Evolutionary conservation across 1,140 invertebrate species (phyloP), one percentile per base, ranked within the genome.

Genomic region (Aplysia californica): DNA sequence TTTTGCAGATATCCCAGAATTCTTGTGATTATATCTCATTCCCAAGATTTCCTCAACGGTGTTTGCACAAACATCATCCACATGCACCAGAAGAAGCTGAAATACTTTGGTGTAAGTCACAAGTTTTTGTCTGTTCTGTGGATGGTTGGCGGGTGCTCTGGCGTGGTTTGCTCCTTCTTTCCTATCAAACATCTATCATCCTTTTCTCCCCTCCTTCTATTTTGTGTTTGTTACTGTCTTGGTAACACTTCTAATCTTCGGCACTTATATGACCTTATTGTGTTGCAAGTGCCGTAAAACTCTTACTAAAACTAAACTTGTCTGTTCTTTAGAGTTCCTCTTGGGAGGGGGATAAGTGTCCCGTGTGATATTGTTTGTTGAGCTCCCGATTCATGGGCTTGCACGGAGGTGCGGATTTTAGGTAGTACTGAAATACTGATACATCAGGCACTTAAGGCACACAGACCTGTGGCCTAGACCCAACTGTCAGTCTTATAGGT

Each of bases 21-120:
- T 90, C 91, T 99, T 80, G 95, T 99, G n/a, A 94, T 99, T 66
- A 97, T 99, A 82, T 99, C 98, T 1, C 98, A 99, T 90, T 99
- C 98, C n/a, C 98, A 99, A 92, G 98, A 99, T 93, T 99, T 99
- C 89, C 91, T 99, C 76, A 99, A 99, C 90, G 98, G 98, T 76
- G 97, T 99, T 58, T 99, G 98, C 90, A 99, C 97, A 23, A 99
- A 99, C 89, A 99, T 99, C 72, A 95, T 99, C 83, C 97, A 99
- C 90, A 93, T 99, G 87, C 94, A 96, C 85, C 95, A 98, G 87
- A 96, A 96, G 83, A 94, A 95, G 70, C 92, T 99, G 0, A 96
- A 98, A 86, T 98, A 97, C 90, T 99, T 96, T 89, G 95, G 95
- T 23, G 97, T 92, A 96, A 92, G 92, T 89, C 3, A 26, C 41